These are phyloP conservation scores for Atta texana DNA, from an alignment of 1,140 invertebrate genomes.

Conservation along the genomic window DNA sequence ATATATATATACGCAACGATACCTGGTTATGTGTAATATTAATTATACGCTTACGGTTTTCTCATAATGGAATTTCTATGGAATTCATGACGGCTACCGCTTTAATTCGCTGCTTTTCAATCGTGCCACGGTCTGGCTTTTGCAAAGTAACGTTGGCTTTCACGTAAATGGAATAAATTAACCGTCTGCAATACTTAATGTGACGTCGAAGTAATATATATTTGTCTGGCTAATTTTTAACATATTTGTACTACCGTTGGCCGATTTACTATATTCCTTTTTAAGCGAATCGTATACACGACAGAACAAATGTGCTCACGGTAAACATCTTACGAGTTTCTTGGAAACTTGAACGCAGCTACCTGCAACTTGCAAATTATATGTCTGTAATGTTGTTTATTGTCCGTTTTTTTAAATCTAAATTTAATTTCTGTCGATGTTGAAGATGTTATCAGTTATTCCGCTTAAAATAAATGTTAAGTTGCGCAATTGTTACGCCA, in stretches of 20 bases:
- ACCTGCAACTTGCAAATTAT: conserved; percentile 82
- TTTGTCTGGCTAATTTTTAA: conserved; percentile 66
- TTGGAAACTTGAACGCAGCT: conserved; percentile 79
- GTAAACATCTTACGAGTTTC: conserved; percentile 79
- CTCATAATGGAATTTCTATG: conserved; percentile 59
- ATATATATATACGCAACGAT: not conserved
- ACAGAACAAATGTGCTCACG: conserved; percentile 75
- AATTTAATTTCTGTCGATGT: conserved; percentile 47
- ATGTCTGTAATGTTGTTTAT: conserved; percentile 75
- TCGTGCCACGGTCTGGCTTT: conserved; percentile 14
- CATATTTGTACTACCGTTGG: conserved; percentile 64
- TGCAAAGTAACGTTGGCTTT: conserved; percentile 3
- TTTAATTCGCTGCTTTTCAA: conserved; percentile 48
- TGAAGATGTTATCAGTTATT: not conserved
- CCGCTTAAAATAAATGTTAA: not conserved
- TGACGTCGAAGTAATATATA: conserved; percentile 32
- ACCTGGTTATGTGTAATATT: conserved; percentile 52
- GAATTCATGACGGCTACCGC: conserved; percentile 25
- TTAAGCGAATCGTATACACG: conserved; percentile 65
- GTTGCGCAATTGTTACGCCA: not conserved
- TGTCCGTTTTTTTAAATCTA: conserved; percentile 71
- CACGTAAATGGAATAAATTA: conserved; percentile 58
- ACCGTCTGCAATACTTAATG: conserved; percentile 29
- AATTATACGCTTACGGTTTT: conserved; percentile 57
- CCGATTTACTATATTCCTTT: conserved; percentile 59